Base-by-base conservation (phyloP, 2,797 vertebrate genomes). In the Taenioides sp. region DNA sequence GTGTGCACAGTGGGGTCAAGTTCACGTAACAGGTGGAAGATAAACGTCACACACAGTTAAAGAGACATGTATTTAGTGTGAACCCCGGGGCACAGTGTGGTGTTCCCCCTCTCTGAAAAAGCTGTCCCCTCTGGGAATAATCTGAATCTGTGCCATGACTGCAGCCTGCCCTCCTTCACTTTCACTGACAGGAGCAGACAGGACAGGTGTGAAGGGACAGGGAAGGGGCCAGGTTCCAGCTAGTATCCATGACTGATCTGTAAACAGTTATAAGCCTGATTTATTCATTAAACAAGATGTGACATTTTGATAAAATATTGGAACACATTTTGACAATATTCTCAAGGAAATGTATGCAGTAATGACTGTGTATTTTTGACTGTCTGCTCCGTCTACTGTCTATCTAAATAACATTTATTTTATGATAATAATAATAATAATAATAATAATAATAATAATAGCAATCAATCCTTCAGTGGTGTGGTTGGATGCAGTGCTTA, bases 171-270 rank as follows among this genome's bases (percentile, higher is more conserved):
- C 84, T 86, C 83, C 79, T 82, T 88, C 72, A 72, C 78, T 92
- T 84, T 87, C 81, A 85, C 78, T 78, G 88, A 88, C 84, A 83
- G 69, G 80, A 89, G 81, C 77, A 77, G n/a, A 47, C 18, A 54
- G 47, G 81, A 88, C 88, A 91, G 89, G 87, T 92, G 89, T 65
- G 49, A 72, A 62, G 70, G 37, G 54, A 50, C 16, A 31, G 57
- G 40, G 22, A 49, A 43, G 67, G 63, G 75, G 54, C 27, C 28
- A 54, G 43, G 64, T 54, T n/a, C 43, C 12, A 59, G 37, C 40
- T 7, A 28, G 14, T 25, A 23, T 17, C 43, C 5, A 20, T 34
- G 12, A 65, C 47, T 52, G 4, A 47, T 49, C 11, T 49, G 40
- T 27, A 47, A 47, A 47, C 14, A 65, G 34, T 63, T 22, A 14